These are phyloP conservation scores for Clostera curtula DNA, from an alignment of 2,888 invertebrate genomes.

Conservation along the genomic window DNA sequence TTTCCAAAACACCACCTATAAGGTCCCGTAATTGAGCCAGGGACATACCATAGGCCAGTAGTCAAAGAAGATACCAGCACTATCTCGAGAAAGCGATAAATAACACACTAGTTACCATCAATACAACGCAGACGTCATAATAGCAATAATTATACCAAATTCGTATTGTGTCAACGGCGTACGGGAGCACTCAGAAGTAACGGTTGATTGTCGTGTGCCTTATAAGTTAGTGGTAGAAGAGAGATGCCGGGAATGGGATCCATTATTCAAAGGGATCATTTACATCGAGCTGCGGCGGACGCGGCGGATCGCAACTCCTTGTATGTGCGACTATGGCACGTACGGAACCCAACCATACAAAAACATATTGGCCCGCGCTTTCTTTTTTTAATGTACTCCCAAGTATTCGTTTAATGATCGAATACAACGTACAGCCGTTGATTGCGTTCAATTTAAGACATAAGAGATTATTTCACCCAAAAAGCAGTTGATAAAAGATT, in stretches of 20 bases:
- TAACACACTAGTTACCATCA: conserved; percentile 5
- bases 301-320: conserved; percentile 60
- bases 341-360: conserved; percentile 51
- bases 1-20: no score
- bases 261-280: conserved; percentile 72
- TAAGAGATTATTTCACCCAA: conserved; percentile 25
- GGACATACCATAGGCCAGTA: no score
- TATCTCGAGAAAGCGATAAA: no score
- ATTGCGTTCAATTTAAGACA: conserved; percentile 42
- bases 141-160: conserved; percentile 18
- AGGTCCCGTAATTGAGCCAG: no score
- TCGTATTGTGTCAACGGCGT: conserved; percentile 36
- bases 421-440: conserved; percentile 40
- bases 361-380: conserved; percentile 62
- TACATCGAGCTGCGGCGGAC: conserved; percentile 61
- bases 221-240: conserved; percentile 55
- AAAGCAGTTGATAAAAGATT: conserved; percentile 17
- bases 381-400: conserved; percentile 52
- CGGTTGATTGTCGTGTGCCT: conserved; percentile 61
- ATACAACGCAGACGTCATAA: conserved; percentile 24
- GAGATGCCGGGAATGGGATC: conserved; percentile 62
- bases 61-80: no score
- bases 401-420: conserved; percentile 55
- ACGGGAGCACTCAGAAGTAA: conserved; percentile 56
- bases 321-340: conserved; percentile 52